These are phyloP conservation scores for Puffinus mauretanicus DNA, from an alignment of 2,113 vertebrate species.

Conservation along the genomic window DNA sequence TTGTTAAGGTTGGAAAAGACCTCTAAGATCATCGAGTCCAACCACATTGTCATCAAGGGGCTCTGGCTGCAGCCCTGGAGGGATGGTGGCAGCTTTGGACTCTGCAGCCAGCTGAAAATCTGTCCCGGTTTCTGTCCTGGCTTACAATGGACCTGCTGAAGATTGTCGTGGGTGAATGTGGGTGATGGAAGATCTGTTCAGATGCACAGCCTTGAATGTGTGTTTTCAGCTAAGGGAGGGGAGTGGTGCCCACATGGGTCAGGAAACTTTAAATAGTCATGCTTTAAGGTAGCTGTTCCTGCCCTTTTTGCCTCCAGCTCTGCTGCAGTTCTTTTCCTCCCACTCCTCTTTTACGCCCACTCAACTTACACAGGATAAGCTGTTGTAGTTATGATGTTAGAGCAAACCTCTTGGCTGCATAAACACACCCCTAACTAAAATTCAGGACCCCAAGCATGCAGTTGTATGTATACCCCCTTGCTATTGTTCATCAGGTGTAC, in stretches of 20 bases:
- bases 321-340: slow-evolving; percentile 23
- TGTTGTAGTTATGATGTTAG: slow-evolving; percentile 3
- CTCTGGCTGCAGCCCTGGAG: neutral
- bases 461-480: neutral
- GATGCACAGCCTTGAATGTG: neutral
- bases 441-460: neutral
- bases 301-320: slow-evolving; percentile 45
- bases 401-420: slow-evolving; percentile 36
- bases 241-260: neutral
- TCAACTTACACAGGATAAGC: slow-evolving; percentile 30
- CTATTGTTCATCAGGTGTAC: neutral
- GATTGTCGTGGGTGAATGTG: neutral
- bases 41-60: neutral
- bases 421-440: neutral
- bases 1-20: too few relatives aligned
- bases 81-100: neutral
- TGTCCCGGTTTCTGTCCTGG: neutral
- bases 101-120: neutral
- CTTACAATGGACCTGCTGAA: neutral
- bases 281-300: slow-evolving; percentile 24
- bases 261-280: slow-evolving; percentile 31
- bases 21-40: too few relatives aligned
- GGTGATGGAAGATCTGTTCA: neutral
- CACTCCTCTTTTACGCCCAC: slow-evolving; percentile 30
- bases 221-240: neutral